Evolutionary conservation across 2,113 vertebrate genomes (phyloP), one percentile per base, ranked within the genome.

Genomic region (Odontophorus gujanensis): DNA sequence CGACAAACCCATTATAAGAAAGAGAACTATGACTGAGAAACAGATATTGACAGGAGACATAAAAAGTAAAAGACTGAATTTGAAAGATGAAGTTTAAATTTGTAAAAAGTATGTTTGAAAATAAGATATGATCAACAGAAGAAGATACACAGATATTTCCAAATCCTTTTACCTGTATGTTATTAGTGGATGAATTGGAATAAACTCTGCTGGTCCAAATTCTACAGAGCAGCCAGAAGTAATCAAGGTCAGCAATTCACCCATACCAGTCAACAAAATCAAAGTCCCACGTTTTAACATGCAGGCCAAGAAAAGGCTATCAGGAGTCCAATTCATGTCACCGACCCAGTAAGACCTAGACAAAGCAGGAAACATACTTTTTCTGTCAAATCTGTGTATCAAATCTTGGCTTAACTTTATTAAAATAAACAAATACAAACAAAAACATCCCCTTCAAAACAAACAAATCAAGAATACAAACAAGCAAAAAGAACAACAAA

Each of bases 301-400:
- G 94, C 99, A 99, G 73, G 98, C 98, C 92, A 99, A 97, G 93
- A 99, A 99, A 80, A 99, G 98, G 51, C 98, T 98, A 63, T 98
- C 97, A 11, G 98, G 94, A 21, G 98, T 99, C 99, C 99, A 99
- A 86, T 98, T 98, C 96, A 98, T 97, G 93, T 98, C 98, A 6
- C 98, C 97, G 67, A 99, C 98, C 99, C 99, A 99, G 92, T 99
- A 99, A 7, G 99, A 99, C 92, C 99, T 99, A 95, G 73, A 80
- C 93, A 81, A n/a, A 19, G 26, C 9, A 92, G 24, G 42, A 84
- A 91, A 86, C 45, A 45, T 28, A 28, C 18, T 34, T 85, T 85
- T 17, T 76, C 22, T 25, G 32, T 92, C 25, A 92, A 13, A 72
- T 22, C 48, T 68, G 38, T 30, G 11, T 26, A 81, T 65, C 11